Evolutionary conservation across 2,113 vertebrate species (phyloP), one percentile per base, ranked within the genome.

Genomic region (Nannobrachium achirus): DNA sequence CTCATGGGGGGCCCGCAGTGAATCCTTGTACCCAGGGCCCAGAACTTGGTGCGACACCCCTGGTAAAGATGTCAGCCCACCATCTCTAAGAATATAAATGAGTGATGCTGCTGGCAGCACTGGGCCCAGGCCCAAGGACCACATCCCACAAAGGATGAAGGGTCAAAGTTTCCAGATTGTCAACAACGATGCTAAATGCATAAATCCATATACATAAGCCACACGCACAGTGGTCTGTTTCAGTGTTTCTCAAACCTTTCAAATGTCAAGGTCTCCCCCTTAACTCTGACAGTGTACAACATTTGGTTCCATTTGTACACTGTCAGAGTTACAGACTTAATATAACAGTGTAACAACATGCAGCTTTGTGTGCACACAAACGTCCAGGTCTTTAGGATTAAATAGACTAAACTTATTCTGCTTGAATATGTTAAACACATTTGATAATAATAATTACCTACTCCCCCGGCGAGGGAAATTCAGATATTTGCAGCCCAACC

Each of bases 41-140:
- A n/a, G n/a, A n/a, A n/a, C n/a, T n/a, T n/a, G n/a, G n/a, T n/a
- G n/a, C n/a, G n/a, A n/a, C n/a, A n/a, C n/a, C n/a, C n/a, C n/a
- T n/a, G n/a, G n/a, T n/a, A n/a, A n/a, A n/a, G n/a, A 73, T 70
- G 78, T 82, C 78, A 56, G 14, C 57, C 14, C 62, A 46, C 56
- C 8, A 10, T 19, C 44, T 10, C 19, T 73, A 48, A 66, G 57
- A 40, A 75, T 73, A 55, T 40, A 10, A 70, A 67, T 55, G 16
- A 45, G 59, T 55, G 48, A 64, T 25, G 51, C 19, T 48, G 72
- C 8, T 65, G 58, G 46, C 58, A 66, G 53, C 49, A 39, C 49
- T 19, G 25, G 18, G 25, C 59, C 44, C 46, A n/a, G 50, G 56
- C 62, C 45, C 11, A 20, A 69, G 18, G 4, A 50, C 25, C 56